Conservation (phyloP, 2,888 invertebrate genomes). For the Archips crataeganus region DNA sequence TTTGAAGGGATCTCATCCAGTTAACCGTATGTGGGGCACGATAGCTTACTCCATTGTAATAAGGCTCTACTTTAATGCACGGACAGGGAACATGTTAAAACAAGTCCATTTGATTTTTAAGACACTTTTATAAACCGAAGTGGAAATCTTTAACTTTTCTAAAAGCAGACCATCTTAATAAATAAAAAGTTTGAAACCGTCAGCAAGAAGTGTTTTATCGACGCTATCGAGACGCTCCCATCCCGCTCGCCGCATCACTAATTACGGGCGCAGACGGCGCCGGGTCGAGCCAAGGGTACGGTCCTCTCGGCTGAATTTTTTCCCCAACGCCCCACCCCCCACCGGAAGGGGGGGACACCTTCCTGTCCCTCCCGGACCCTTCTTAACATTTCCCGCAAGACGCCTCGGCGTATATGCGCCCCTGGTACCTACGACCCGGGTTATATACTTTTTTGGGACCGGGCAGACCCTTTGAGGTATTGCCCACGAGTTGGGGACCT, state of each 20-base stretch:
- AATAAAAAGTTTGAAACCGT: background rate
- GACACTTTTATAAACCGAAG: no score
- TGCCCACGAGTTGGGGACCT: slow-evolving; percentile 75
- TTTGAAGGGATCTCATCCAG: no score
- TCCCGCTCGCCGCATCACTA: slow-evolving; percentile 78
- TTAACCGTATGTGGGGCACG: no score
- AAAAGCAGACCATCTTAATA: background rate
- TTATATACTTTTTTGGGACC: slow-evolving; percentile 85
- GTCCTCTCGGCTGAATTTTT: slow-evolving; percentile 81
- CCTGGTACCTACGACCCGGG: slow-evolving; percentile 75
- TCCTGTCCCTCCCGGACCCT: slow-evolving; percentile 80
- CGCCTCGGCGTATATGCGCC: slow-evolving; percentile 76
- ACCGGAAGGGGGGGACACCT: slow-evolving; percentile 70
- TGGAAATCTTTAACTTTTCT: background rate
- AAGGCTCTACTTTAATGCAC: no score
- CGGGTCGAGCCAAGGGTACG: slow-evolving; percentile 82
- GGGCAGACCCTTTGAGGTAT: slow-evolving; percentile 78
- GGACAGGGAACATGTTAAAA: no score
- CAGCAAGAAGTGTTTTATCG: slow-evolving; percentile 7
- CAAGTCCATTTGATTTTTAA: no score
- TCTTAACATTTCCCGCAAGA: slow-evolving; percentile 85
- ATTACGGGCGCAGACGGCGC: slow-evolving; percentile 81
- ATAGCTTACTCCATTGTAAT: no score
- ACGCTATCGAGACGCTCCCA: slow-evolving; percentile 65
- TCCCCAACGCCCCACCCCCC: slow-evolving; percentile 71